A percentile compares a stretch with the other conserved stretches of the same genome.
Conservation (phyloP, 2,113 vertebrate genomes). For the Aix galericulata region DNA sequence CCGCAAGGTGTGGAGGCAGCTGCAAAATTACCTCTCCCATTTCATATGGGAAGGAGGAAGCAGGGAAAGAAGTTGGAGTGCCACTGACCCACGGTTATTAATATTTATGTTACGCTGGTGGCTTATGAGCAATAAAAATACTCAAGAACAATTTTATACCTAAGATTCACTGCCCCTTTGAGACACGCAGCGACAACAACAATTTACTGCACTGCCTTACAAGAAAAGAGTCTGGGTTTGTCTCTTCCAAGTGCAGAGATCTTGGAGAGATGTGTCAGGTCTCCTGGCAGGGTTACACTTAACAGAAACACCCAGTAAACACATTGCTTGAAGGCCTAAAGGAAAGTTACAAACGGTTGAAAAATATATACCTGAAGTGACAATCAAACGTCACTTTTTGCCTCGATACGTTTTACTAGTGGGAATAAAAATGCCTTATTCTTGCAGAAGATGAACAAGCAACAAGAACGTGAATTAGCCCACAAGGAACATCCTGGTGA, state of each 20-base stretch:
- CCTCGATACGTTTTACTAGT: not conserved
- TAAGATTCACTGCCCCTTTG: not conserved
- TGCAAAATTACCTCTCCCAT: rapidly evolving
- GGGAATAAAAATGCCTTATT: not conserved
- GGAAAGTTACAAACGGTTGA: not conserved
- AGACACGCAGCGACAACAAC: not conserved
- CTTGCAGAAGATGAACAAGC: not conserved
- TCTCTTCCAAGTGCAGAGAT: not conserved
- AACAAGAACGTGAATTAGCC: not conserved
- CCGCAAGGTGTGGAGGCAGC: not conserved
- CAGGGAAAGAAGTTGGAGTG: not conserved
- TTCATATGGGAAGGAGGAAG: not conserved
- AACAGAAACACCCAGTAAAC: not conserved
- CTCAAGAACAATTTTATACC: not conserved
- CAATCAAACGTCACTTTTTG: not conserved
- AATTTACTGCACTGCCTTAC: not conserved
- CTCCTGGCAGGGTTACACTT: not conserved
- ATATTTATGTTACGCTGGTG: not conserved
- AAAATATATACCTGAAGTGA: not conserved
- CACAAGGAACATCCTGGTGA: not conserved
- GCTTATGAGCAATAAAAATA: not conserved
- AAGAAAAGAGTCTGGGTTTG: not conserved
- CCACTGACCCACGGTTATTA: not conserved
- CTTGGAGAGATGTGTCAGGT: not conserved
- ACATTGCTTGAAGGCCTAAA: not conserved